Conservation (phyloP, 2,797 vertebrate genomes). For the Cryptoblepharus egeriae region DNA sequence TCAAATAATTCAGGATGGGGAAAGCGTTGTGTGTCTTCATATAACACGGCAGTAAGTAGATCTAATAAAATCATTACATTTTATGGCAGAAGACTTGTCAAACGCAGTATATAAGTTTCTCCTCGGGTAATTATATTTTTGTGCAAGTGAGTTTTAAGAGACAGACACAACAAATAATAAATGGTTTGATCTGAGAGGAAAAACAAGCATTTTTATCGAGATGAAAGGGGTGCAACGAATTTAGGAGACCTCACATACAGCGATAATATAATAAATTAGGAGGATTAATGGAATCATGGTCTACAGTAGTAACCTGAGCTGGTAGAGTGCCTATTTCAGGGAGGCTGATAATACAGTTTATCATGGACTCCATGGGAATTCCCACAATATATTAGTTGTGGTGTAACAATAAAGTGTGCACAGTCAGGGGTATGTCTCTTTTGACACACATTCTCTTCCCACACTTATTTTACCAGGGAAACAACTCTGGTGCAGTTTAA, state of each 20-base stretch:
- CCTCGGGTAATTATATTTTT: constrained; percentile 82
- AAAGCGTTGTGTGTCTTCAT: constrained; percentile 56
- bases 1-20: constrained; percentile 76
- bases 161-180: constrained; percentile 83
- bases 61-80: constrained; percentile 81
- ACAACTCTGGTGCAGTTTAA: constrained; percentile 89
- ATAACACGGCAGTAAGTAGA: constrained; percentile 68
- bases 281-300: constrained; percentile 85
- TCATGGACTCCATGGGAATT: constrained; percentile 86
- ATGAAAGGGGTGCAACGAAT: constrained; percentile 85
- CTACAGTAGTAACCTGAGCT: constrained; percentile 86
- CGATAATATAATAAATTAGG: constrained; percentile 87
- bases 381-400: constrained; percentile 90
- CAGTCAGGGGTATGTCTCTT: constrained; percentile 90
- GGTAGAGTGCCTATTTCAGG: constrained; percentile 84
- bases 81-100: constrained; percentile 79
- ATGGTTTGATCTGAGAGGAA: constrained; percentile 77
- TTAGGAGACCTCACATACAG: constrained; percentile 87
- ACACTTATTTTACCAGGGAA: constrained; percentile 94
- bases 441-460: constrained; percentile 95
- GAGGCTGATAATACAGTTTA: constrained; percentile 86
- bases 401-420: constrained; percentile 89
- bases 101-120: constrained; percentile 80
- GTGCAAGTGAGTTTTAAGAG: constrained; percentile 75
- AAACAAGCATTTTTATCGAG: constrained; percentile 79